These are phyloP conservation scores for Alviniconcha marisindica DNA, from an alignment of 1,140 invertebrate genomes.

Conservation along the genomic window DNA sequence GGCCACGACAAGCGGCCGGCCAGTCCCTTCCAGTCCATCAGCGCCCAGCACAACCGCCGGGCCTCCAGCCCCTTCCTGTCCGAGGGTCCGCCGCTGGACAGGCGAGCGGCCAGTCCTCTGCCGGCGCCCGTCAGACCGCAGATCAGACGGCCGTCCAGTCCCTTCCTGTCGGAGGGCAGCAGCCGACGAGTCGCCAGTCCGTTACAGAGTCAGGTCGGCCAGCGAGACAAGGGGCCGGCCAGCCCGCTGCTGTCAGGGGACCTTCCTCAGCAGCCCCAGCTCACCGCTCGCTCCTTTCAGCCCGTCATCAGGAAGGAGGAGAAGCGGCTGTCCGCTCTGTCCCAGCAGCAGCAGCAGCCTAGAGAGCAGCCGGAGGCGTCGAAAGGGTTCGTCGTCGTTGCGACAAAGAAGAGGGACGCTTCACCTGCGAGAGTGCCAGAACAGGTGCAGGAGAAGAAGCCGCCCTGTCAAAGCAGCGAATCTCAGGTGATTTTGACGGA, in stretches of 20 bases:
- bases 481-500: not conserved
- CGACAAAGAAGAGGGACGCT: not conserved
- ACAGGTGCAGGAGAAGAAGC: not conserved
- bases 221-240: not conserved
- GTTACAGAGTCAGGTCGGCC: no score
- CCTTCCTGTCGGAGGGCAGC: conserved; percentile 8
- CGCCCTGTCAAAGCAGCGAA: not conserved
- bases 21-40: conserved; percentile 1
- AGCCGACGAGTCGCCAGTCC: no score
- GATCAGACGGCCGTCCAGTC: conserved; percentile 8
- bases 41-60: not conserved
- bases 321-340: not conserved
- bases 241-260: not conserved
- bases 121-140: not conserved
- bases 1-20: not conserved
- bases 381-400: not conserved
- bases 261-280: not conserved
- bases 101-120: not conserved
- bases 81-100: not conserved
- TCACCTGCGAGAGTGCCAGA: not conserved
- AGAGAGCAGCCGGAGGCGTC: not conserved
- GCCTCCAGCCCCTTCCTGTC: conserved; percentile 14
- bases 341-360: not conserved
- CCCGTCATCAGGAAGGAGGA: conserved; percentile 9
- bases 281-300: not conserved